phyloP scores from a whole-genome alignment of 2,888 invertebrate genomes.

The Minunthozetes semirufus region DNA sequence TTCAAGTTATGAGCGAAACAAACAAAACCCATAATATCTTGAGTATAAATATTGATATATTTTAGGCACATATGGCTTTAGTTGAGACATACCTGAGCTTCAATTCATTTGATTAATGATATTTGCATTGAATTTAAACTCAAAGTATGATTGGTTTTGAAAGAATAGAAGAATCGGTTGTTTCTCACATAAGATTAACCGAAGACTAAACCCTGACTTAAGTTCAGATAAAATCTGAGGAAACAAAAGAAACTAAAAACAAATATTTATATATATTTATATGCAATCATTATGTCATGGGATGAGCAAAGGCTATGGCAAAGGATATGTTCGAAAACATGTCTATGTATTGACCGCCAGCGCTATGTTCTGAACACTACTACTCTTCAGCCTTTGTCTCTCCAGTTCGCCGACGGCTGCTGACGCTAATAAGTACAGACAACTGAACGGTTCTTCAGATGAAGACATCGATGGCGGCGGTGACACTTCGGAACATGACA shows the following conservation, averaged over 20 bases:
- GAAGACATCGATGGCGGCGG: slow-evolving; percentile 37
- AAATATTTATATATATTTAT: neutral
- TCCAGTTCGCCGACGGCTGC: slow-evolving; percentile 39
- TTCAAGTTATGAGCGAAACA: slow-evolving; percentile 24
- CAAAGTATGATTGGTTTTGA: neutral
- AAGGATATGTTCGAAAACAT: neutral
- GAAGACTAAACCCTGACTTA: slow-evolving; percentile 16
- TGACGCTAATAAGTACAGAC: slow-evolving; percentile 41
- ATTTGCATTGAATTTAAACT: neutral
- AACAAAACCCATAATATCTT: slow-evolving; percentile 25
- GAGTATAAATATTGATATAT: slow-evolving; percentile 23
- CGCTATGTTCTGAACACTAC: slow-evolving; percentile 28
- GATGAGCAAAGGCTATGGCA: slow-evolving; percentile 14
- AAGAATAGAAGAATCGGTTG: neutral
- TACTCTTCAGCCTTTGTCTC: slow-evolving; percentile 35
- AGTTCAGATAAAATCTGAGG: neutral
- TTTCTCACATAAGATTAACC: neutral
- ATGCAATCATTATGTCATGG: slow-evolving; percentile 21
- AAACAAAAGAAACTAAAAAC: neutral
- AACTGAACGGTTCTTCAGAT: slow-evolving; percentile 40
- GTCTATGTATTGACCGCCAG: slow-evolving; percentile 17
- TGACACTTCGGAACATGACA: neutral
- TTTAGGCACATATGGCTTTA: neutral
- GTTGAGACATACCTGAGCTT: slow-evolving; percentile 9
- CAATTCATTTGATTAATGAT: neutral